phyloP scores from a whole-genome alignment of 2,888 invertebrate genomes.

The Noctua pronuba region DNA sequence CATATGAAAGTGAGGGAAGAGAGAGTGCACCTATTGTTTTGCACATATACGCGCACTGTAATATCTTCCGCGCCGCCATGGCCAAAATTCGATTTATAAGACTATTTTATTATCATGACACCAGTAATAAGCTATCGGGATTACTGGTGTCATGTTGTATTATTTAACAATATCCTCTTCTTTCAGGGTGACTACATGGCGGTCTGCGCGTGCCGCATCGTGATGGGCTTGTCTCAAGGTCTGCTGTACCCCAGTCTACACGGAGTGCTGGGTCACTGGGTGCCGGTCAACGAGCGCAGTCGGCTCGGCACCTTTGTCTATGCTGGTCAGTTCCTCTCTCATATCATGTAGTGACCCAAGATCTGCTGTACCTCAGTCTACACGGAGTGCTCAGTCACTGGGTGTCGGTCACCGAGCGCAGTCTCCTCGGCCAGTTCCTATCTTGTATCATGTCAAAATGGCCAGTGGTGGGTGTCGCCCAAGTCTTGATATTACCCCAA shows the following conservation, averaged over 20 bases:
- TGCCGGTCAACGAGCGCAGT: constrained; percentile 93
- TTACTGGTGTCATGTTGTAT: not conserved
- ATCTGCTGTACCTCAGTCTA: constrained; percentile 91
- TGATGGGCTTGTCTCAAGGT: constrained; percentile 93
- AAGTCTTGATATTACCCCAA: not conserved
- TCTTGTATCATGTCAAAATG: not conserved
- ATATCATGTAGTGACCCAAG: not conserved
- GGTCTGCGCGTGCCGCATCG: constrained; percentile 88
- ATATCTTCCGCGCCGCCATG: not conserved
- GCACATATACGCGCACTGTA: not conserved
- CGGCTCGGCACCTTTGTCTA: constrained; percentile 92
- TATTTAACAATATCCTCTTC: not conserved
- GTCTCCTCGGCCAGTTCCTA: constrained; percentile 89
- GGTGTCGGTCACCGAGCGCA: constrained; percentile 93
- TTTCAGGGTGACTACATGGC: constrained; percentile 84
- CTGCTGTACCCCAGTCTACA: constrained; percentile 92
- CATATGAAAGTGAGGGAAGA: not conserved
- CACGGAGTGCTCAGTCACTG: constrained; percentile 93
- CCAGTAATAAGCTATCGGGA: too few species aligned
- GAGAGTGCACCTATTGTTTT: not conserved
- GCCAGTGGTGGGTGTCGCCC: not conserved
- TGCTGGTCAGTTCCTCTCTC: constrained; percentile 81
- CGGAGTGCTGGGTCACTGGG: constrained; percentile 93
- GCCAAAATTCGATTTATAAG: not conserved
- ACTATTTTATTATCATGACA: not conserved